Base-by-base conservation (phyloP, 2,888 invertebrate species). In the Luffia ferchaultella region DNA sequence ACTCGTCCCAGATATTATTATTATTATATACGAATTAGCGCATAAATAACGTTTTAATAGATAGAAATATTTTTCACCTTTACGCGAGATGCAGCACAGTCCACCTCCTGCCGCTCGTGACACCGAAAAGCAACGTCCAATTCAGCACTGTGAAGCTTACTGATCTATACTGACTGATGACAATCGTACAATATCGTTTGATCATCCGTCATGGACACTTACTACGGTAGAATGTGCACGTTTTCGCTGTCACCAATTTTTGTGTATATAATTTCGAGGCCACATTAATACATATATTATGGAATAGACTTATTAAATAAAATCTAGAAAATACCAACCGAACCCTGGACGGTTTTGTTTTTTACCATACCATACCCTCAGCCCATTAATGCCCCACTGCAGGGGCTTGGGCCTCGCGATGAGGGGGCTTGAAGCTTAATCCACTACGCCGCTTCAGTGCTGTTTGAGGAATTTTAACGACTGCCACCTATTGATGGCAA, bases 11-110 rank as follows among this genome's bases (percentile, higher is more conserved):
- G n/a, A n/a, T n/a, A n/a, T n/a, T n/a, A n/a, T n/a, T n/a, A n/a
- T n/a, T n/a, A n/a, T n/a, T n/a, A n/a, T n/a, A n/a, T n/a, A n/a
- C n/a, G n/a, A n/a, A n/a, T n/a, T n/a, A n/a, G n/a, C n/a, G n/a
- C n/a, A n/a, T n/a, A n/a, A n/a, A n/a, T n/a, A n/a, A n/a, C n/a
- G n/a, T n/a, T n/a, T n/a, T n/a, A n/a, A n/a, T n/a, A n/a, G n/a
- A n/a, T n/a, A n/a, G n/a, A 49, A 30, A 16, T 48, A 40, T 42
- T 42, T 50, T 17, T 48, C 12, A 2, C 16, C 16, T 44, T 42
- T 17, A 46, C 16, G 49, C 16, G 17, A 52, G n/a, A n/a, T n/a
- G n/a, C n/a, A n/a, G n/a, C 52, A 46, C 51, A 52, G 45, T 52
- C 54, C 53, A 55, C 53, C 30, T 7, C 30, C 30, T 30, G 5